These are phyloP conservation scores for Hypselothyrea guttata DNA, from an alignment of 2,888 invertebrate genomes.

Conservation along the genomic window DNA sequence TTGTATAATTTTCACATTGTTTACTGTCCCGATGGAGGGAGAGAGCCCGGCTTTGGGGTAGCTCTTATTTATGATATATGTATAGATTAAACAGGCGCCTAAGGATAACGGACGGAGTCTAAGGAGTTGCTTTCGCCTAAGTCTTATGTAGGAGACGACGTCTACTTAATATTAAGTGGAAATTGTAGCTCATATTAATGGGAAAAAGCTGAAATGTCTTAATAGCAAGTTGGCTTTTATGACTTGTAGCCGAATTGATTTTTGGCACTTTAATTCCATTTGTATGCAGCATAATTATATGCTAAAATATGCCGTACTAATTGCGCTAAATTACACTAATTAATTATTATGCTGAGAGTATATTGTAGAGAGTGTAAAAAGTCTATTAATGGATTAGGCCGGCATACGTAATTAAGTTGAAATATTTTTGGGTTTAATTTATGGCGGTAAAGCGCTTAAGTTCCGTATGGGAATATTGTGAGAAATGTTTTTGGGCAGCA, in stretches of 20 bases:
- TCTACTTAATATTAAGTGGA: constrained; percentile 38
- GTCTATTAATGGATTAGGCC: no score
- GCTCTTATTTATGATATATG: constrained; percentile 67
- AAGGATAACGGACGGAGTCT: constrained; percentile 17
- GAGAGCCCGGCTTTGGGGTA: constrained; percentile 22
- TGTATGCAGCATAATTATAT: constrained; percentile 18
- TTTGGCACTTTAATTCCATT: neutral
- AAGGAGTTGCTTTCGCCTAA: constrained; percentile 5
- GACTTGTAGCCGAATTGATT: neutral
- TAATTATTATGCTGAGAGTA: no score
- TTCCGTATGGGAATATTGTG: no score
- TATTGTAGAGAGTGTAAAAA: no score
- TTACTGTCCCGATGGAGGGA: constrained; percentile 54
- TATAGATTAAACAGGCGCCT: constrained; percentile 38
- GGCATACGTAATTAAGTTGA: no score
- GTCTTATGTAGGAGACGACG: no score
- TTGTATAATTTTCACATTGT: constrained; percentile 77
- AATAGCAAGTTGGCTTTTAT: constrained; percentile 31
- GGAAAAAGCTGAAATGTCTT: constrained; percentile 55
- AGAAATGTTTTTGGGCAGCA: no score
- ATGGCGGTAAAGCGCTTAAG: no score
- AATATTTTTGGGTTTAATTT: no score
- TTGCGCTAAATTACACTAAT: no score
- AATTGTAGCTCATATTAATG: constrained; percentile 55
- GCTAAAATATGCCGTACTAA: constrained; percentile 10